A percentile compares a stretch with the other conserved stretches of the same genome.
Conservation (phyloP, 2,888 invertebrate species). For the Pogonocherus hispidulus region DNA sequence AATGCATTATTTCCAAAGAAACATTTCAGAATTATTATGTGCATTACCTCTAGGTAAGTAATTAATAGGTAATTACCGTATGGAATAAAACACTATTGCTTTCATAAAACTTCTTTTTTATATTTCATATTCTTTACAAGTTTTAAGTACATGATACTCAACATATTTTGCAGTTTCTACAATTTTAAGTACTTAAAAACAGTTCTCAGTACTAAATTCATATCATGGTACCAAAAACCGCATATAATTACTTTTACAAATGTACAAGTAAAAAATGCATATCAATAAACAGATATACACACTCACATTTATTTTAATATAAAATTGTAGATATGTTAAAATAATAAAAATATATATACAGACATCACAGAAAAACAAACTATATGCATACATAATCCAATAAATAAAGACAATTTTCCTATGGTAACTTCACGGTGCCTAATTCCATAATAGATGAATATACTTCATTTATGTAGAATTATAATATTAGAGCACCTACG, state of each 20-base stretch:
- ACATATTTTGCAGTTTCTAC: conserved; percentile 54
- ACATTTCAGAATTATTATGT: not conserved
- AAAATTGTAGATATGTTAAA: conserved; percentile 54
- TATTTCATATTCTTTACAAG: conserved; percentile 51
- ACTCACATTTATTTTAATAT: conserved; percentile 41
- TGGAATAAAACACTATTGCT: conserved; percentile 3
- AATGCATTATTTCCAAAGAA: not conserved
- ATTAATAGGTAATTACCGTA: not conserved
- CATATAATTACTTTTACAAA: conserved; percentile 43
- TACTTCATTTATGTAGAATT: no score
- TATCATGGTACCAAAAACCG: conserved; percentile 11
- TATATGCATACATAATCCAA: no score
- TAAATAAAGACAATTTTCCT: no score
- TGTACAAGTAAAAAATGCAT: conserved; percentile 58
- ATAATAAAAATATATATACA: conserved; percentile 54
- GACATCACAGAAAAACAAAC: conserved; percentile 56
- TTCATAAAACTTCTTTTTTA: conserved; percentile 55
- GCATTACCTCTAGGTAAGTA: not conserved
- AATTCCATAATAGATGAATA: no score
- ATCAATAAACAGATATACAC: conserved; percentile 52
- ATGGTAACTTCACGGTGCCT: no score
- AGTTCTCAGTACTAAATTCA: conserved; percentile 21
- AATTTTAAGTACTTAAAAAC: conserved; percentile 39
- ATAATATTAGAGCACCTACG: no score
- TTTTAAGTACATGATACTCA: conserved; percentile 56